Percentiles rank a stretch among this genome's conserved stretches.
phyloP scores from a whole-genome alignment of 2,113 vertebrate genomes.

The Vidua macroura region DNA sequence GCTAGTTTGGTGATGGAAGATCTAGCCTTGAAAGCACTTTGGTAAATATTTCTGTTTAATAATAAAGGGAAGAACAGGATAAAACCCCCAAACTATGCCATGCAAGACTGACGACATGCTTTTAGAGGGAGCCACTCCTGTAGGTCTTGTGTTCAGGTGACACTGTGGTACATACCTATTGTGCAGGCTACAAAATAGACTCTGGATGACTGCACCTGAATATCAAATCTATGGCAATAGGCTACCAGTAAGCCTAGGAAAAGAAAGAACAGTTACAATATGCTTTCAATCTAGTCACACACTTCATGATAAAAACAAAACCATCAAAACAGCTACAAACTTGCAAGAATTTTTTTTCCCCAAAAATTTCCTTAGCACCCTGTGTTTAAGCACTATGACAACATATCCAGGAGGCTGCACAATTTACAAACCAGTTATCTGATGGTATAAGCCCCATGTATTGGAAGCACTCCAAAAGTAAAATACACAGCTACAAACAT shows the following conservation, averaged over 20 bases:
- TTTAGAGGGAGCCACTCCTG: neutral
- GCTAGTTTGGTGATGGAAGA: neutral
- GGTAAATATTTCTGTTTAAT: neutral
- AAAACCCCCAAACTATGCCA: neutral
- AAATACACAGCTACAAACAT: neutral
- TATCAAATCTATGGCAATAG: constrained; percentile 96
- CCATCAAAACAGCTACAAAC: neutral
- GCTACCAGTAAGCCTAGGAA: constrained; percentile 87
- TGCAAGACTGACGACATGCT: neutral
- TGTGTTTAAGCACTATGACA: neutral
- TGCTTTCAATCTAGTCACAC: neutral
- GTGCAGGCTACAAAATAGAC: constrained; percentile 95
- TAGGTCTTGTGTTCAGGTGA: neutral
- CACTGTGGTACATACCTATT: constrained; percentile 77
- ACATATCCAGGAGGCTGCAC: neutral
- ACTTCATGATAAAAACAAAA: neutral
- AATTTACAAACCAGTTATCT: neutral
- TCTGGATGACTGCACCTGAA: constrained; percentile 88
- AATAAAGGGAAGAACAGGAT: neutral
- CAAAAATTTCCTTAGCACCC: neutral
- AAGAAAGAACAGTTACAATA: constrained; percentile 8
- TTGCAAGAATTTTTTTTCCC: neutral
- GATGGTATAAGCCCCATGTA: neutral
- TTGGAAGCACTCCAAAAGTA: neutral
- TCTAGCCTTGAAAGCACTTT: neutral